Evolutionary conservation across 2,888 invertebrate genomes (phyloP).

Genomic region (Stenolophus ochropezus): DNA sequence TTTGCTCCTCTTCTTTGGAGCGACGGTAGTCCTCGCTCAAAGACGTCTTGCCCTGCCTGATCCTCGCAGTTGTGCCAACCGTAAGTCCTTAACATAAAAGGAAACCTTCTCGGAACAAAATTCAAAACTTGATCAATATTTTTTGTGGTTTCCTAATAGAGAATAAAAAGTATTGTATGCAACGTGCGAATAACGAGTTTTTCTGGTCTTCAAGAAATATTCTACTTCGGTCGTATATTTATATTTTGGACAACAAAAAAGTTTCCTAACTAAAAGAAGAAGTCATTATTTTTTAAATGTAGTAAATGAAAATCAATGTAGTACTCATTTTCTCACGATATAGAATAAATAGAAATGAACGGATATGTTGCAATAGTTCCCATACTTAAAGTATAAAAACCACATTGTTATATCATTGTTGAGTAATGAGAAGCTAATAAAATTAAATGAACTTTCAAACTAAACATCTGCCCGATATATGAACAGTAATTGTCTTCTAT

Average conservation of each 20-base stretch:
- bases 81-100: slow-evolving; percentile 76
- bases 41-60: slow-evolving; percentile 90
- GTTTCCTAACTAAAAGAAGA: no score
- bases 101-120: no score
- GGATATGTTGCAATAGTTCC: slow-evolving; percentile 32
- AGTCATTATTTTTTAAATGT: no score
- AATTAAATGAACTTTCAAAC: slow-evolving; percentile 27
- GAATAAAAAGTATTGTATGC: no score
- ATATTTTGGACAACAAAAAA: no score
- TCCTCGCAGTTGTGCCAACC: slow-evolving; percentile 91
- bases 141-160: no score
- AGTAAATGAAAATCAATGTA: neutral
- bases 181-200: no score
- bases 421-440: slow-evolving; percentile 30
- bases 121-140: no score
- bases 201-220: no score
- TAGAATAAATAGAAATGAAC: neutral
- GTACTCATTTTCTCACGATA: slow-evolving; percentile 11
- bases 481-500: slow-evolving; percentile 1
- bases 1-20: slow-evolving; percentile 80
- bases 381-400: slow-evolving; percentile 45
- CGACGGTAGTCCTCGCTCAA: slow-evolving; percentile 83
- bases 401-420: slow-evolving; percentile 11
- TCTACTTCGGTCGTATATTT: no score
- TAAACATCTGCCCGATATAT: slow-evolving; percentile 17